These are phyloP conservation scores for Sebastes elongatus DNA, from an alignment of 2,797 vertebrate genomes.

Conservation along the genomic window DNA sequence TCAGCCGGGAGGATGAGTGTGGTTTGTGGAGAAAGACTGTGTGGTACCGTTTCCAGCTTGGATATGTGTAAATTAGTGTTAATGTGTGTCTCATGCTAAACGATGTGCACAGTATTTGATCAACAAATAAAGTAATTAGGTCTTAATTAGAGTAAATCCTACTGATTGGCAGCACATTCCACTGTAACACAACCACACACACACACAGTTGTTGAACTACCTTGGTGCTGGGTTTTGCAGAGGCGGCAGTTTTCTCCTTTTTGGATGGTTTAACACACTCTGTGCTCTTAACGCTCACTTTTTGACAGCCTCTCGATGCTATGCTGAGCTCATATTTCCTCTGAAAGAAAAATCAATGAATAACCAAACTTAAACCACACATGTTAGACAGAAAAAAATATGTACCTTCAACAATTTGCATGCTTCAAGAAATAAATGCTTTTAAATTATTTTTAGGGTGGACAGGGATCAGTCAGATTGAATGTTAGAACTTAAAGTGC, in stretches of 20 bases:
- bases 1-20: slow-evolving; percentile 19
- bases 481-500: neutral
- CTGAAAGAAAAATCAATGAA: slow-evolving; percentile 62
- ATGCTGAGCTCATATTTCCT: slow-evolving; percentile 84
- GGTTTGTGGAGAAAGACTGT: slow-evolving; percentile 21
- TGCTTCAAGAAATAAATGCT: neutral
- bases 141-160: slow-evolving; percentile 36
- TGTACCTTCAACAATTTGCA: neutral
- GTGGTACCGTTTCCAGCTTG: neutral
- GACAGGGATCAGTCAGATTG: neutral
- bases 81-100: slow-evolving; percentile 19
- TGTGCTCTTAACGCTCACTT: slow-evolving; percentile 42
- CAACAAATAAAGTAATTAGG: slow-evolving; percentile 18
- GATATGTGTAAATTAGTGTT: slow-evolving; percentile 23
- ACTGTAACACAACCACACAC: neutral
- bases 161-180: slow-evolving; percentile 14
- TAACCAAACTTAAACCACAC: neutral
- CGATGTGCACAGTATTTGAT: neutral
- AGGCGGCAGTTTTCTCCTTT: slow-evolving; percentile 71
- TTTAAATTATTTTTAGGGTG: neutral
- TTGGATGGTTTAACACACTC: slow-evolving; percentile 72
- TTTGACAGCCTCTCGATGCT: slow-evolving; percentile 73
- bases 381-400: neutral
- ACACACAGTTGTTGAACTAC: slow-evolving; percentile 60
- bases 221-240: slow-evolving; percentile 76